Percentiles rank a stretch among this genome's conserved stretches.
phyloP scores from a whole-genome alignment of 2,888 invertebrate species.

The Augiades crinisus region DNA sequence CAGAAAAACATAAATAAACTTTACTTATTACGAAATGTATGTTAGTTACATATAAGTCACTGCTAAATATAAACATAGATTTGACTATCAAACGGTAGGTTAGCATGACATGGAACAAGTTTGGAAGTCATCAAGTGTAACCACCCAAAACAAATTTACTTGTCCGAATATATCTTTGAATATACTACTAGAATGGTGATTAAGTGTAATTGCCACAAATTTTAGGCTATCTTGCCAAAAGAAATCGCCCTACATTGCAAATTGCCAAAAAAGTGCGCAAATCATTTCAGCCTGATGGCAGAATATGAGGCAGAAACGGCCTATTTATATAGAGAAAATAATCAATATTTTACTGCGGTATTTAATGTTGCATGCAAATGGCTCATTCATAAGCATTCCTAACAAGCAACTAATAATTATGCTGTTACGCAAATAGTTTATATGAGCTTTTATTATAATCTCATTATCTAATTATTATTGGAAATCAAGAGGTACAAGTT shows the following conservation, averaged over 20 bases:
- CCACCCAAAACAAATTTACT: neutral
- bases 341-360: constrained; percentile 4
- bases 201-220: neutral
- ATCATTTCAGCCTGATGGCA: neutral
- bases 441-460: too few species aligned
- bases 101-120: neutral
- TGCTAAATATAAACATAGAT: neutral
- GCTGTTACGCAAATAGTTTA: neutral
- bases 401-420: neutral
- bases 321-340: neutral
- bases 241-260: neutral
- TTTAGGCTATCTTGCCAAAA: constrained; percentile 10
- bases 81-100: neutral
- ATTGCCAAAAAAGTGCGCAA: constrained; percentile 1
- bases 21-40: neutral
- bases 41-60: neutral
- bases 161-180: neutral
- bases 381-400: neutral
- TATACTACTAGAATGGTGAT: neutral
- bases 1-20: neutral
- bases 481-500: too few species aligned
- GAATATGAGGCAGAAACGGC: neutral
- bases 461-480: too few species aligned
- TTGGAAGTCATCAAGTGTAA: neutral
- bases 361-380: neutral